Evolutionary conservation across 92 coral and sea anemone species (phyloP).

Genomic region (Palythoa heliodiscus): DNA sequence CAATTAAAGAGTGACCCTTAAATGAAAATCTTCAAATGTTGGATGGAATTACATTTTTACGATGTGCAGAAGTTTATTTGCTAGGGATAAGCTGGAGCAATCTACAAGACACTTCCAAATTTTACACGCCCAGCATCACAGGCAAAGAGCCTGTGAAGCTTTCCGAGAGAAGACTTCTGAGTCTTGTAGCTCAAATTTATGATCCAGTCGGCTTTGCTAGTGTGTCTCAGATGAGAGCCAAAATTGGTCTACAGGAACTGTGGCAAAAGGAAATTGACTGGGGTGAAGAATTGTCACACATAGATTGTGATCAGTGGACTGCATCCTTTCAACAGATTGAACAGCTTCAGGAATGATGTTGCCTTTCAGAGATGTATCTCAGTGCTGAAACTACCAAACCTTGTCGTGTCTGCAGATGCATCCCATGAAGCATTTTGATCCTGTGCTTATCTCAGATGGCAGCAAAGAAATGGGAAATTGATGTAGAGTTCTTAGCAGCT

Average conservation of each 20-base stretch:
- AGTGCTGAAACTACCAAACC: background rate
- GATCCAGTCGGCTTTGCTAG: too few species aligned
- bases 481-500: background rate
- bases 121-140: background rate
- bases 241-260: too few species aligned
- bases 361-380: too few species aligned
- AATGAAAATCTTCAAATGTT: background rate
- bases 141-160: constrained; percentile 15
- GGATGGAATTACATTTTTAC: constrained; percentile 28
- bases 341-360: background rate
- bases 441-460: constrained; percentile 6
- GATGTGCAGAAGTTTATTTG: constrained; percentile 16
- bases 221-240: constrained; percentile 40
- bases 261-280: too few species aligned
- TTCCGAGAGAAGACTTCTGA: constrained; percentile 42
- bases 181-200: constrained; percentile 55
- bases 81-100: constrained; percentile 41
- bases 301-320: background rate
- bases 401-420: background rate
- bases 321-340: background rate
- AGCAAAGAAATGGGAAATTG: background rate
- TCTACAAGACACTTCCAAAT: background rate
- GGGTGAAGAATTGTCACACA: too few species aligned
- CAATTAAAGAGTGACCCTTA: background rate
- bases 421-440: background rate